Conservation (phyloP, 2,113 vertebrate genomes). For the Microtus montanus region DNA sequence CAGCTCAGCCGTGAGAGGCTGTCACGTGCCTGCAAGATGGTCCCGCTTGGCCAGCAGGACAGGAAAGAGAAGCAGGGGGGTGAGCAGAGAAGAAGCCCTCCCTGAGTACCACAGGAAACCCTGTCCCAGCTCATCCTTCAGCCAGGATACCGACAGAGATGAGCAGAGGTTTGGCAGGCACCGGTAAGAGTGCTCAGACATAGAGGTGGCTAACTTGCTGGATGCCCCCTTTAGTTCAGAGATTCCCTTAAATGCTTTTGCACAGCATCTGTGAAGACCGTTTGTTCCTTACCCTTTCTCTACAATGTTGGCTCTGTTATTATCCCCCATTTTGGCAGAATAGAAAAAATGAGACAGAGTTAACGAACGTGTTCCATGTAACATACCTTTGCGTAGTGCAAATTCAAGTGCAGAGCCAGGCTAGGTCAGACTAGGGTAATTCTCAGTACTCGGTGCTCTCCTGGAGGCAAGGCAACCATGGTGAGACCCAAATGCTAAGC, state of each 20-base stretch:
- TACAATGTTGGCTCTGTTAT: not conserved
- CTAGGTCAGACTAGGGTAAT: not conserved
- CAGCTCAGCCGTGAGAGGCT: constrained; percentile 80
- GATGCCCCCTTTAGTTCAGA: not conserved
- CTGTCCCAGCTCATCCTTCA: not conserved
- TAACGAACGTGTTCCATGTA: not conserved
- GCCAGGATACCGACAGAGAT: not conserved
- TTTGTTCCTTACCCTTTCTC: not conserved
- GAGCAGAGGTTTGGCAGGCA: not conserved
- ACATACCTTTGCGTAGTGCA: not conserved
- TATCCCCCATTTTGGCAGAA: not conserved
- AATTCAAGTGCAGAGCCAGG: not conserved
- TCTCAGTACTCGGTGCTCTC: fast-evolving
- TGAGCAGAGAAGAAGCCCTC: not conserved
- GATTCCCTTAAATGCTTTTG: not conserved
- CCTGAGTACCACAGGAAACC: not conserved
- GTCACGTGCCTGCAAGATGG: constrained; percentile 72
- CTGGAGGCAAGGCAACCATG: too few relatives aligned
- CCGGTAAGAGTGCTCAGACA: not conserved
- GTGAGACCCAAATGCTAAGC: not conserved
- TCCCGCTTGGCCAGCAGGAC: constrained; percentile 29
- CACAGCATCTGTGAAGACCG: not conserved
- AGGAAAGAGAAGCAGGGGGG: not conserved
- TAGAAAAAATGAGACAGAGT: constrained; percentile 30
- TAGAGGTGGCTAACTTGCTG: not conserved